Evolutionary conservation across 1,140 invertebrate genomes (phyloP).

Genomic region (Mylabris phalerata): DNA sequence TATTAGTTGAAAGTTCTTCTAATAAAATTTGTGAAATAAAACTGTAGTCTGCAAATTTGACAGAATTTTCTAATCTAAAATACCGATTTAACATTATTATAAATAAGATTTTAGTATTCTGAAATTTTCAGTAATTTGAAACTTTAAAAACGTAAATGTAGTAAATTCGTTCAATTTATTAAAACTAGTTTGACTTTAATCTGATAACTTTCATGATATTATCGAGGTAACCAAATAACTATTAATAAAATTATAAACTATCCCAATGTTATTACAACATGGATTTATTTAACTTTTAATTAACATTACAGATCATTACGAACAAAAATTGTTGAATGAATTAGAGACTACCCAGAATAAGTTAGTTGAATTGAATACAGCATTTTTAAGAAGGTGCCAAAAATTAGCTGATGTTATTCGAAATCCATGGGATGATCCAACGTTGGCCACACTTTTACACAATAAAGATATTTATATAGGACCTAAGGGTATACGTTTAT

Average conservation of each 20-base stretch:
- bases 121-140: no score
- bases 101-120: no score
- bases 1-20: no score
- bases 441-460: conserved; percentile 29
- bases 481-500: conserved; percentile 25
- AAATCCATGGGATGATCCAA: conserved; percentile 37
- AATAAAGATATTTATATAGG: conserved; percentile 29
- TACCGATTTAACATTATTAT: no score
- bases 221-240: neutral
- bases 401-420: conserved; percentile 36
- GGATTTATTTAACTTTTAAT: neutral
- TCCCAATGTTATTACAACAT: neutral
- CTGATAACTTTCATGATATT: neutral
- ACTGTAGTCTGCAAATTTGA: no score
- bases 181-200: neutral
- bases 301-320: conserved; percentile 21
- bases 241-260: neutral
- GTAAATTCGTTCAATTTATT: neutral
- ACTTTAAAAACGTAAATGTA: no score
- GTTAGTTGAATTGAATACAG: conserved; percentile 29
- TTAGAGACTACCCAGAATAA: conserved; percentile 32
- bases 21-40: no score
- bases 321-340: conserved; percentile 26
- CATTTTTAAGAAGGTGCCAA: conserved; percentile 31
- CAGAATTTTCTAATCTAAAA: no score